Conservation (phyloP, 2,888 invertebrate species). For the Seira ritae region DNA sequence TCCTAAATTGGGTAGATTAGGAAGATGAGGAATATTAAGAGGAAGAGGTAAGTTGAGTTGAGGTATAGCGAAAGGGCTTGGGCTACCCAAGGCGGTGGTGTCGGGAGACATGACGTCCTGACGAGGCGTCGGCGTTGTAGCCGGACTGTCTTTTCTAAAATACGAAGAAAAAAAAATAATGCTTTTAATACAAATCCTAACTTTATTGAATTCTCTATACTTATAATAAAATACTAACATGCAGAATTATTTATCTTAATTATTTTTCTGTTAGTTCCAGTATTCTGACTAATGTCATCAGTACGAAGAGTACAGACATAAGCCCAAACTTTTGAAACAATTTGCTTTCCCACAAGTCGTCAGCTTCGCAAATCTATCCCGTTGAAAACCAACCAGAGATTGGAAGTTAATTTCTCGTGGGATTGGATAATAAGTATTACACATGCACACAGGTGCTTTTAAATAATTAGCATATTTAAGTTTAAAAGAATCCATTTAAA, state of each 20-base stretch:
- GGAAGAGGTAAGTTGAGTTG: slow-evolving; percentile 58
- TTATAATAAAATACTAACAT: too few relatives aligned
- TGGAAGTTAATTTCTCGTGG: slow-evolving; percentile 70
- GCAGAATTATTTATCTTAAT: neutral
- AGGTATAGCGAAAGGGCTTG: slow-evolving; percentile 54
- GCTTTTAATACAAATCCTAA: neutral
- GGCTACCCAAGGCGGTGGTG: slow-evolving; percentile 59
- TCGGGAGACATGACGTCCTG: slow-evolving; percentile 69
- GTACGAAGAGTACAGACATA: slow-evolving; percentile 3
- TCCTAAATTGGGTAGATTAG: slow-evolving; percentile 59
- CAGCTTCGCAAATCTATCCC: slow-evolving; percentile 67
- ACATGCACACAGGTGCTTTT: too few relatives aligned
- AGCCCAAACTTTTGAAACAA: slow-evolving; percentile 69
- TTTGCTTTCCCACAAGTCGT: slow-evolving; percentile 73
- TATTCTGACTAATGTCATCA: slow-evolving; percentile 64
- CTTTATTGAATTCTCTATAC: too few relatives aligned
- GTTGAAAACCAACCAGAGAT: slow-evolving; percentile 67
- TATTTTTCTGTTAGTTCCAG: slow-evolving; percentile 60
- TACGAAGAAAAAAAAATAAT: slow-evolving; percentile 26
- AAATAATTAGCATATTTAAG: too few relatives aligned
- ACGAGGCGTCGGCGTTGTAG: slow-evolving; percentile 61
- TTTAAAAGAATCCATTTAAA: too few relatives aligned
- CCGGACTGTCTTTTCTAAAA: slow-evolving; percentile 70
- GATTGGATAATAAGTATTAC: neutral
- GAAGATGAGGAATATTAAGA: slow-evolving; percentile 66